These are phyloP conservation scores for Chalcosyrphus nemorum DNA, from an alignment of 2,888 invertebrate species.

Conservation along the genomic window DNA sequence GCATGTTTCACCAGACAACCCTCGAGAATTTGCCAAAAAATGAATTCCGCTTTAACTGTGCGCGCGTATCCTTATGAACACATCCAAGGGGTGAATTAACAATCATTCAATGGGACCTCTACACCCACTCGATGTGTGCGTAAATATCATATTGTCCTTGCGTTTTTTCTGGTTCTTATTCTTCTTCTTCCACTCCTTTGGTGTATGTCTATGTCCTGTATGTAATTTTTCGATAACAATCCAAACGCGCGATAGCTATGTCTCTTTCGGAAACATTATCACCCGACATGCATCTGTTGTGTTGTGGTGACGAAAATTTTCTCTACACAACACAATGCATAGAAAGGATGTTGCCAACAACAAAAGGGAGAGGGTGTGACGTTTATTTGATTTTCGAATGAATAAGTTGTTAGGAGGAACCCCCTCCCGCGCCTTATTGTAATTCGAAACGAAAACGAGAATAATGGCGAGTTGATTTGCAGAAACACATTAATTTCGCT, in stretches of 20 bases:
- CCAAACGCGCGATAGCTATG: slow-evolving; percentile 11
- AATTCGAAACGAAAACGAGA: slow-evolving; percentile 59
- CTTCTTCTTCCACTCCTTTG: neutral
- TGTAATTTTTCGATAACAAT: slow-evolving; percentile 59
- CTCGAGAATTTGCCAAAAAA: slow-evolving; percentile 57
- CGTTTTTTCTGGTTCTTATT: slow-evolving; percentile 1
- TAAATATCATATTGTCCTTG: slow-evolving; percentile 43
- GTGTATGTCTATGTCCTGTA: slow-evolving; percentile 2
- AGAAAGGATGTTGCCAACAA: slow-evolving; percentile 44
- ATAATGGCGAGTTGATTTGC: slow-evolving; percentile 61
- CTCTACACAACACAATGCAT: slow-evolving; percentile 32
- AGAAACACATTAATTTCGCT: slow-evolving; percentile 50
- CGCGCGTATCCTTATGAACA: slow-evolving; percentile 7
- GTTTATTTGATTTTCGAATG: slow-evolving; percentile 71
- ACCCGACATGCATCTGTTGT: slow-evolving; percentile 68
- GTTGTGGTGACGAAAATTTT: slow-evolving; percentile 63
- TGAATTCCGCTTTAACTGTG: slow-evolving; percentile 9
- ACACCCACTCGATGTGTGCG: slow-evolving; percentile 37
- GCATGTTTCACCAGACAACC: slow-evolving; percentile 55
- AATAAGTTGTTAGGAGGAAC: slow-evolving; percentile 50
- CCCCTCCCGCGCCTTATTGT: slow-evolving; percentile 18
- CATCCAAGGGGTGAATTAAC: slow-evolving; percentile 69
- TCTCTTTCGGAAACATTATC: slow-evolving; percentile 50
- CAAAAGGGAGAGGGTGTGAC: slow-evolving; percentile 61
- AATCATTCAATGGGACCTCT: slow-evolving; percentile 59